These are phyloP conservation scores for Dyspetes luteomarginatus DNA, from an alignment of 2,888 invertebrate genomes.

Conservation along the genomic window DNA sequence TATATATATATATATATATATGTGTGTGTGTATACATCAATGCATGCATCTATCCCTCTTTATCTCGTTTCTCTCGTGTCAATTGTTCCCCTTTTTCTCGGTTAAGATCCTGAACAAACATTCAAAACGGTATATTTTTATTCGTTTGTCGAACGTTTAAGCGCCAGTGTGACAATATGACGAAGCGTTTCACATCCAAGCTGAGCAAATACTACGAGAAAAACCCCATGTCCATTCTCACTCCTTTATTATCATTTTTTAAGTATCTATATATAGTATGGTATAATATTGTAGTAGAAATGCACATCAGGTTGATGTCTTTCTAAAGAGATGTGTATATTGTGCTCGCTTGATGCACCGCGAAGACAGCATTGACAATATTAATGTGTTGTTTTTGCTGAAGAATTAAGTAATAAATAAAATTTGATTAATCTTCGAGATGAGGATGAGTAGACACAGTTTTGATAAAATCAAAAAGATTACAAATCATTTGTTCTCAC, in stretches of 20 bases:
- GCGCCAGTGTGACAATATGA: constrained; percentile 66
- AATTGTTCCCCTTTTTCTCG: constrained; percentile 63
- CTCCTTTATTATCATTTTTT: neutral
- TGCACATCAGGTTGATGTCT: constrained; percentile 28
- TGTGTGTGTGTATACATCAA: constrained; percentile 5
- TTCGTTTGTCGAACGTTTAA: constrained; percentile 58
- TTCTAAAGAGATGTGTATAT: constrained; percentile 1
- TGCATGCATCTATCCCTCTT: constrained; percentile 32
- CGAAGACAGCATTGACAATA: constrained; percentile 17
- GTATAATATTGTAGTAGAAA: neutral
- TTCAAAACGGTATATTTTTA: constrained; percentile 62
- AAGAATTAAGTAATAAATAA: too few species aligned
- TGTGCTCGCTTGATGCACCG: constrained; percentile 9
- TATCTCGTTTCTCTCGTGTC: constrained; percentile 57
- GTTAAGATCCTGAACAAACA: constrained; percentile 71
- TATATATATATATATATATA: constrained; percentile 12
- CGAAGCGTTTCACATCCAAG: constrained; percentile 64
- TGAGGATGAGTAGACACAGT: too few species aligned
- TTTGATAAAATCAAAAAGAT: too few species aligned
- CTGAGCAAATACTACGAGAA: constrained; percentile 66
- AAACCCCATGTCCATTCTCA: constrained; percentile 57
- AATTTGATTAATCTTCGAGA: too few species aligned
- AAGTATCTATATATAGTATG: neutral
- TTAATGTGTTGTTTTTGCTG: constrained; percentile 45
- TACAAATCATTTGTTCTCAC: too few species aligned